phyloP scores from a whole-genome alignment of 2,888 invertebrate genomes.

The Coronaproctus castanopsis region DNA sequence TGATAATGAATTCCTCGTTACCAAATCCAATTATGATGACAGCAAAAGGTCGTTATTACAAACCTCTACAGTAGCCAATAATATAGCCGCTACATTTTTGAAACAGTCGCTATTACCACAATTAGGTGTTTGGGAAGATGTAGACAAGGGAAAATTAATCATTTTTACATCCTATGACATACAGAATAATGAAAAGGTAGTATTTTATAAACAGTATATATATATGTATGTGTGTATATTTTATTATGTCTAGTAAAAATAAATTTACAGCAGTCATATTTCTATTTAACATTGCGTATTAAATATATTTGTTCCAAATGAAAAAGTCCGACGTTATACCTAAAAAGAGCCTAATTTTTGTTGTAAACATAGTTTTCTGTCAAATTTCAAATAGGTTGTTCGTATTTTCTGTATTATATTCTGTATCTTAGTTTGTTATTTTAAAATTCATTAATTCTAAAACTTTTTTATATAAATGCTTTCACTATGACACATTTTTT shows the following conservation, averaged over 20 bases:
- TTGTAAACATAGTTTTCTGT: too few relatives aligned
- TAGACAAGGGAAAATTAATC: constrained; percentile 41
- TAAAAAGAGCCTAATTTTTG: too few relatives aligned
- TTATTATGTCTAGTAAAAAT: background rate
- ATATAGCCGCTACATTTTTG: constrained; percentile 2
- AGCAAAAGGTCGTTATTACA: constrained; percentile 1
- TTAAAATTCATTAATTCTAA: too few relatives aligned
- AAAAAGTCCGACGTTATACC: too few relatives aligned
- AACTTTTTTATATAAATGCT: too few relatives aligned
- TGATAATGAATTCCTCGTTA: background rate
- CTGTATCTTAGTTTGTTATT: background rate
- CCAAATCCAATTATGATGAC: background rate
- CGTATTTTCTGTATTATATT: too few relatives aligned
- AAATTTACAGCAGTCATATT: too few relatives aligned
- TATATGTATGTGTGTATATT: background rate
- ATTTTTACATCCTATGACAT: constrained; percentile 42
- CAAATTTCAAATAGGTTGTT: too few relatives aligned
- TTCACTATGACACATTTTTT: too few relatives aligned
- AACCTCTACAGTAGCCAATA: background rate
- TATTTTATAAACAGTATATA: constrained; percentile 15
- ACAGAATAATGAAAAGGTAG: constrained; percentile 33
- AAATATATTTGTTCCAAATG: too few relatives aligned
- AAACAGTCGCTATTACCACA: constrained; percentile 10
- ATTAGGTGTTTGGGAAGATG: constrained; percentile 38
- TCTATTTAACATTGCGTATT: too few relatives aligned